Evolutionary conservation across 2,888 invertebrate genomes (phyloP).

Genomic region (Drosophila kanekoi): DNA sequence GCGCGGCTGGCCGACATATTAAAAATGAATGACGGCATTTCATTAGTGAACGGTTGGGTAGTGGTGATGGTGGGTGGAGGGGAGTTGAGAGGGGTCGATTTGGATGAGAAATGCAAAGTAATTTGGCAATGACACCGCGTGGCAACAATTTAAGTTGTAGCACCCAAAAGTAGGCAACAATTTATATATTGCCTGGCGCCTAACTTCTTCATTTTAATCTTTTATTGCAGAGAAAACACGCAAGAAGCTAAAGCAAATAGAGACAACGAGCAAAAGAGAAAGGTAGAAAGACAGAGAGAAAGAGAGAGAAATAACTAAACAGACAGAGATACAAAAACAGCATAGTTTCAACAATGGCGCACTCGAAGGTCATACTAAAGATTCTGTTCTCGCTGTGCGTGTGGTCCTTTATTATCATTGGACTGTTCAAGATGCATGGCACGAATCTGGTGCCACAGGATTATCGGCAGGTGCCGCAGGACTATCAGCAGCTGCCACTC

Average conservation of each 20-base stretch:
- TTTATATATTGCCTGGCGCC: conserved; percentile 1
- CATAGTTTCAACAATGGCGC: conserved; percentile 76
- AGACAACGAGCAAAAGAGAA: neutral
- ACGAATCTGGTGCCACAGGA: conserved; percentile 84
- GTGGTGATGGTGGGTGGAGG: too few relatives aligned
- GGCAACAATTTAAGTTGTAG: conserved; percentile 18
- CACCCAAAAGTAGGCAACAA: conserved; percentile 42
- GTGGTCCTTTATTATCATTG: conserved; percentile 85
- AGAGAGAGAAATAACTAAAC: neutral
- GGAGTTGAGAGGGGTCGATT: conserved; percentile 3
- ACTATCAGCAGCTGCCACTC: conserved; percentile 83
- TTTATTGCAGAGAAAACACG: conserved; percentile 5
- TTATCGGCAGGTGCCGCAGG: conserved; percentile 82
- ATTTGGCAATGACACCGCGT: conserved; percentile 35
- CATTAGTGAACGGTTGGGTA: conserved; percentile 30
- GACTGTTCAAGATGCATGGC: conserved; percentile 84
- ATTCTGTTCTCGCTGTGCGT: conserved; percentile 85
- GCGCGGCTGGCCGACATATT: conserved; percentile 55
- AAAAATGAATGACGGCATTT: conserved; percentile 65
- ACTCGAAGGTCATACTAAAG: conserved; percentile 84
- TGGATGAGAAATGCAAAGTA: conserved; percentile 57
- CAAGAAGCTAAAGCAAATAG: neutral
- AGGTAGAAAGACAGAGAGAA: neutral
- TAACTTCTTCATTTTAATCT: conserved; percentile 2
- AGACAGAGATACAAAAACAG: neutral